Evolutionary conservation across 2,113 vertebrate species (phyloP).

Genomic region (Neomonachus schauinslandi): DNA sequence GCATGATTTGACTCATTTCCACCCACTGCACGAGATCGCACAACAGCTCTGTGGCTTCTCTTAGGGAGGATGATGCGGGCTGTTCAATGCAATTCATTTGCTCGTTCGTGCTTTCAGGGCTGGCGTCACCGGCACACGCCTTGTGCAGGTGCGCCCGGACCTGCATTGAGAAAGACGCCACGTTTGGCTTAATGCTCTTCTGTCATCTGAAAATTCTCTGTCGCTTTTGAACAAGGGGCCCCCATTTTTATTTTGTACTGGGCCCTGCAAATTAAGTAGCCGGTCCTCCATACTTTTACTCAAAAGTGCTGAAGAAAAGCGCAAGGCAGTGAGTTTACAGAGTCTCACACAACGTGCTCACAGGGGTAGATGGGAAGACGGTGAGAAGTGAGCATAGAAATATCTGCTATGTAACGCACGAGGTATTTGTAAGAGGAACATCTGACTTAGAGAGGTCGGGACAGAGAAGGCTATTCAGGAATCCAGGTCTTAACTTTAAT

Average conservation of each 20-base stretch:
- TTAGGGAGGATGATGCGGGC: background rate
- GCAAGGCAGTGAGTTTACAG: background rate
- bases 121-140: rapidly evolving
- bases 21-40: background rate
- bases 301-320: background rate
- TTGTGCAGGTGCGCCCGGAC: background rate
- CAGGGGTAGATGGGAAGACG: rapidly evolving
- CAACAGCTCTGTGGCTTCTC: background rate
- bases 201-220: background rate
- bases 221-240: background rate
- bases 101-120: background rate
- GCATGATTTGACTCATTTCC: background rate
- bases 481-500: background rate
- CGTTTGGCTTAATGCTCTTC: background rate
- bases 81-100: background rate
- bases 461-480: background rate
- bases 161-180: background rate
- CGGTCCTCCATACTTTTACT: background rate
- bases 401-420: background rate
- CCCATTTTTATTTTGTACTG: background rate
- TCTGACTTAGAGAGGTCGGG: background rate
- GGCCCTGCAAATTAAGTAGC: background rate
- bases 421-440: background rate
- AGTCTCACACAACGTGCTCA: background rate
- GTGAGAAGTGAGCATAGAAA: background rate